These are phyloP conservation scores for Intellagama lesueurii DNA, from an alignment of 2,797 vertebrate genomes.

Conservation along the genomic window DNA sequence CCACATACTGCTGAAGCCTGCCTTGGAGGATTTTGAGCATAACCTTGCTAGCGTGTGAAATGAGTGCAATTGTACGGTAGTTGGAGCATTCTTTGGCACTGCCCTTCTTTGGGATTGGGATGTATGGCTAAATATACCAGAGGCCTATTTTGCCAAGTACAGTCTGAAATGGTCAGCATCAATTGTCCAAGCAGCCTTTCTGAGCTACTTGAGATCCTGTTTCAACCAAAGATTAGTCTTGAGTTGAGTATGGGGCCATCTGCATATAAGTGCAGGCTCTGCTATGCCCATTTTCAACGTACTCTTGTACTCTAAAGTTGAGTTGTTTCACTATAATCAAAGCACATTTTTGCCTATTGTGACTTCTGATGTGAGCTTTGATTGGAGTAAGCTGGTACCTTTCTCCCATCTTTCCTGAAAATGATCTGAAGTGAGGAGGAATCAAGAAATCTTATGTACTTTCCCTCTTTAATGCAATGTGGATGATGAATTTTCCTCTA, in stretches of 20 bases:
- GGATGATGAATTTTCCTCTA: slow-evolving; percentile 82
- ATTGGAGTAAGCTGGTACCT: too few relatives aligned
- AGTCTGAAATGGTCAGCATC: background rate
- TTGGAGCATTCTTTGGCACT: too few relatives aligned
- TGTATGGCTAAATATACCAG: too few relatives aligned
- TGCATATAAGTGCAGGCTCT: background rate
- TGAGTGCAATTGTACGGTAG: too few relatives aligned
- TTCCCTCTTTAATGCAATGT: slow-evolving; percentile 76
- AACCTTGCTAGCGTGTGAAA: too few relatives aligned
- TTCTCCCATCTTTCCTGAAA: slow-evolving; percentile 63
- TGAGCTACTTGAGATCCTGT: background rate
- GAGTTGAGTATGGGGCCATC: background rate
- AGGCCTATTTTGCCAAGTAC: background rate
- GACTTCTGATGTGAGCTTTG: background rate
- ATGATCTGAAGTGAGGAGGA: slow-evolving; percentile 58
- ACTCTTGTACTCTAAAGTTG: background rate
- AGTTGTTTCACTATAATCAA: background rate
- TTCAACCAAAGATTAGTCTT: background rate
- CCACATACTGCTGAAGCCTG: too few relatives aligned
- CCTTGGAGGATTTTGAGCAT: too few relatives aligned
- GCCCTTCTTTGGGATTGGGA: too few relatives aligned
- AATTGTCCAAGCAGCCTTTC: background rate
- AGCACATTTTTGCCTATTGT: background rate
- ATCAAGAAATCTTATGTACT: slow-evolving; percentile 76
- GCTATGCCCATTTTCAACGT: background rate